Base-by-base conservation (phyloP, 2,888 invertebrate species). In the Opisthograptis luteolata region DNA sequence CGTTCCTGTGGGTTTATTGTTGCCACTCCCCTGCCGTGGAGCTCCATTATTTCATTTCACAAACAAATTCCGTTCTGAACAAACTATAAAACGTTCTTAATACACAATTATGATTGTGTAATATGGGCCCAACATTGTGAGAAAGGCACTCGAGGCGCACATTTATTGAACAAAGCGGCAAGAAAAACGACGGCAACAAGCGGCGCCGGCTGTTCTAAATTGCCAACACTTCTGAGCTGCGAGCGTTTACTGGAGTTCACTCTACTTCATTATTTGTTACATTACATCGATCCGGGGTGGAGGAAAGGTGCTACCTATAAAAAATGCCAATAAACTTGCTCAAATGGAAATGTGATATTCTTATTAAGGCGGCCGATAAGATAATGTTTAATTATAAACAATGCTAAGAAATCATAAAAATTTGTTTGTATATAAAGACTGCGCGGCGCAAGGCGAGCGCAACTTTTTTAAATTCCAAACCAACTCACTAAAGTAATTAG, bases 401-500 rank as follows among this genome's bases (percentile, higher is more conserved):
- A n/a, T n/a, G n/a, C n/a, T n/a, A n/a, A 17, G 40, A 45, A 42
- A 59, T 59, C 55, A 58, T 59, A 66, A 70, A 65, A 66, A 68
- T 59, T 62, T 66, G 68, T 68, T 75, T 73, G 68, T 72, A 67
- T 69, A 67, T 68, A 66, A 68, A 69, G 65, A 66, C 64, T 59
- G 60, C 62, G 68, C 61, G 62, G 66, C 66, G 68, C 60, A 67
- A 68, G 68, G 70, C 56, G 66, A 74, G 70, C 60, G 77, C 70
- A 86, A 84, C 86, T 86, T 83, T 84, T 82, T 81, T 64, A 82
- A 84, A 86, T 82, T 84, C 79, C 74, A 69, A 71, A 73, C 70
- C 70, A 82, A 84, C 83, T 86, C 78, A 65, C 75, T 78, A 81
- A 87, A 86, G 84, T 85, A 87, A 87, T 87, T 87, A 87, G 84